phyloP scores from a whole-genome alignment of 2,888 invertebrate genomes.

The Drosophila ustulata region DNA sequence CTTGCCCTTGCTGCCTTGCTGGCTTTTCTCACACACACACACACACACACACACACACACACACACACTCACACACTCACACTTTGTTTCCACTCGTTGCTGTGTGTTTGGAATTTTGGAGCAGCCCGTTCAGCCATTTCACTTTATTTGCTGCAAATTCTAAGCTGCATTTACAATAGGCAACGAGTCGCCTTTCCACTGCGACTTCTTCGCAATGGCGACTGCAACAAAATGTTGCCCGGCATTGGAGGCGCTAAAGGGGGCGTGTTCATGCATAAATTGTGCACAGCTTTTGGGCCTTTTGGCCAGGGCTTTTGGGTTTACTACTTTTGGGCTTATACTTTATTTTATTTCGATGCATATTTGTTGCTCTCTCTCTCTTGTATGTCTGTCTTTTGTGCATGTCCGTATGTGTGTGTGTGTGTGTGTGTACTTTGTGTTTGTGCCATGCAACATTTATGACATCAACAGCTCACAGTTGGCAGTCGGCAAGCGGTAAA shows the following conservation, averaged over 20 bases:
- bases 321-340: constrained; percentile 75
- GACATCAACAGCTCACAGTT: constrained; percentile 59
- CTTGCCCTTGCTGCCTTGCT: constrained; percentile 47
- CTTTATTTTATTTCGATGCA: constrained; percentile 77
- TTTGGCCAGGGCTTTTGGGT: constrained; percentile 69
- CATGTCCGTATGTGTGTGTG: constrained; percentile 17
- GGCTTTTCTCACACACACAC: constrained; percentile 38
- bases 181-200: constrained; percentile 30
- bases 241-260: constrained; percentile 33
- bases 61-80: neutral
- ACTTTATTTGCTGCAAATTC: constrained; percentile 79
- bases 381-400: neutral
- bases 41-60: neutral
- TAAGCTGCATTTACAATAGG: constrained; percentile 80
- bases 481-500: neutral
- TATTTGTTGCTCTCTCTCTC: constrained; percentile 54
- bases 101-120: constrained; percentile 68
- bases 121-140: constrained; percentile 76
- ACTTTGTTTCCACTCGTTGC: neutral
- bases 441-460: constrained; percentile 72
- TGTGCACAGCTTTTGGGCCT: constrained; percentile 76
- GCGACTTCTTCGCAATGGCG: constrained; percentile 14
- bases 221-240: constrained; percentile 70
- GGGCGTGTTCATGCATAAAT: constrained; percentile 73
- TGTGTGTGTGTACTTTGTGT: constrained; percentile 27